phyloP scores from a whole-genome alignment of 2,888 invertebrate species.

The Antheraea yamamai region DNA sequence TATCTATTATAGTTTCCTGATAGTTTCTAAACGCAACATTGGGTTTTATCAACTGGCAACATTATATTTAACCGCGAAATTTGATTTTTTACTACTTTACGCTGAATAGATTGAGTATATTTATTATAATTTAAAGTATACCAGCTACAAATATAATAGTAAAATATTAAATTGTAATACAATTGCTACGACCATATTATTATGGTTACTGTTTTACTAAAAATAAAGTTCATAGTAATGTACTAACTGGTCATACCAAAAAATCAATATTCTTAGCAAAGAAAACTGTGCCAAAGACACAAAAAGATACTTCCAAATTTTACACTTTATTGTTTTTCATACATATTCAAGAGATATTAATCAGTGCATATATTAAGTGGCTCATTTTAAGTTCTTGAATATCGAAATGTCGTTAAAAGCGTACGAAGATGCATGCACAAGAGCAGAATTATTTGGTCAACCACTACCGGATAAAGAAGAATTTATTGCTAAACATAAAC shows the following conservation, averaged over 20 bases:
- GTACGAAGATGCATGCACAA: slow-evolving; percentile 89
- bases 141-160: neutral
- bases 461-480: slow-evolving; percentile 86
- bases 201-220: neutral
- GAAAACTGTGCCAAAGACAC: slow-evolving; percentile 1
- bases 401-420: slow-evolving; percentile 83
- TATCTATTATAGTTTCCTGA: neutral
- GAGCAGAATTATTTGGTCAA: slow-evolving; percentile 89
- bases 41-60: neutral
- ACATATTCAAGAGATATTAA: neutral
- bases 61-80: slow-evolving; percentile 2
- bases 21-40: neutral
- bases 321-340: neutral
- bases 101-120: neutral
- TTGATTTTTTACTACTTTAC: neutral
- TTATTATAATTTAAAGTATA: neutral
- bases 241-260: neutral
- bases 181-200: neutral
- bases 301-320: slow-evolving; percentile 3
- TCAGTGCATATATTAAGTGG: neutral
- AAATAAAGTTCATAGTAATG: neutral
- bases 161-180: neutral
- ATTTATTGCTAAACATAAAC: slow-evolving; percentile 82
- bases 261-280: slow-evolving; percentile 47
- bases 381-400: slow-evolving; percentile 25